Conservation (phyloP, 2,888 invertebrate genomes). For the Drosophila paramelanica region DNA sequence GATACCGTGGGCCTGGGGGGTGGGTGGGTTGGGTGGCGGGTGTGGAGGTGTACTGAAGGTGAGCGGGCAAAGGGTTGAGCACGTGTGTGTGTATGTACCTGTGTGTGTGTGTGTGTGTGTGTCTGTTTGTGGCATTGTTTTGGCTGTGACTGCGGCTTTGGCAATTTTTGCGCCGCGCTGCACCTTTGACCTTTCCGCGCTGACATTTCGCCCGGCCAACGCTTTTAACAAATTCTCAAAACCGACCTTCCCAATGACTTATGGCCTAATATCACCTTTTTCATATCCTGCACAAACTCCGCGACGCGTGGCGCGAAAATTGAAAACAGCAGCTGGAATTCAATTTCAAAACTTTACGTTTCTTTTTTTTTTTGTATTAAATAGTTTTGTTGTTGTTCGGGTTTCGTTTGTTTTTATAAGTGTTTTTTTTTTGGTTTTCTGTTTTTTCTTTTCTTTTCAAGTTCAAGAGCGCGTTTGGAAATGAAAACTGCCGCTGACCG, state of each 20-base stretch:
- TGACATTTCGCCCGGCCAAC: conserved; percentile 37
- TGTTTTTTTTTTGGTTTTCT: neutral
- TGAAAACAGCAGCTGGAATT: neutral
- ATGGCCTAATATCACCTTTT: conserved; percentile 53
- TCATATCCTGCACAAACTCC: conserved; percentile 51
- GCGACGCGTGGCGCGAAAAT: conserved; percentile 21
- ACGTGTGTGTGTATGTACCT: conserved; percentile 7
- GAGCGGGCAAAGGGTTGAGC: conserved; percentile 10
- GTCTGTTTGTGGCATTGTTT: conserved; percentile 40
- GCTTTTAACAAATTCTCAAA: neutral
- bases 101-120: conserved; percentile 10
- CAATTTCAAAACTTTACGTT: conserved; percentile 1
- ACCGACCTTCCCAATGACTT: conserved; percentile 15
- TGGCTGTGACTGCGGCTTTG: conserved; percentile 24
- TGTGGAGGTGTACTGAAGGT: conserved; percentile 9
- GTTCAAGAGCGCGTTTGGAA: conserved; percentile 62
- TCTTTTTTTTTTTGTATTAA: neutral
- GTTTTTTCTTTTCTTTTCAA: conserved; percentile 32
- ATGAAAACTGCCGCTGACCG: conserved; percentile 67
- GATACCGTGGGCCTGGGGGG: neutral
- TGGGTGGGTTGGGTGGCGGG: neutral
- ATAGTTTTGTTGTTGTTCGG: conserved; percentile 3
- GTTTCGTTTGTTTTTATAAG: conserved; percentile 10
- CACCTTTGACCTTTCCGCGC: conserved; percentile 67
- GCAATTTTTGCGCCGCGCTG: conserved; percentile 38